Conservation (phyloP, 2,888 invertebrate species). For the Byasa hedistus region DNA sequence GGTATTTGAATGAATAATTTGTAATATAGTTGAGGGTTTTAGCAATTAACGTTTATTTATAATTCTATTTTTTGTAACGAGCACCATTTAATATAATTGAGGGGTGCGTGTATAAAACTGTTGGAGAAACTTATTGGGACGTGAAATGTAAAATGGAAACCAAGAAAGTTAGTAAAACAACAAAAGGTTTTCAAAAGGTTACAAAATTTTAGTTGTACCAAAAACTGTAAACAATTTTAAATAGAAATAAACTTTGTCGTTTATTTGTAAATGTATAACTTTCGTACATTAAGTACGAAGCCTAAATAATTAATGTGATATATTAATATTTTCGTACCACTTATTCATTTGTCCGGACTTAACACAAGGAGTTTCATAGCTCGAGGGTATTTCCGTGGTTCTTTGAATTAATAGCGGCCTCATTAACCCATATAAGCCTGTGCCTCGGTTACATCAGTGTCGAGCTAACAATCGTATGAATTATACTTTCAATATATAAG, state of each 20-base stretch:
- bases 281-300: neutral
- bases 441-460: conserved; percentile 58
- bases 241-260: too few relatives aligned
- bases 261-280: too few relatives aligned
- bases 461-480: conserved; percentile 70
- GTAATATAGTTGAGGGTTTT: too few relatives aligned
- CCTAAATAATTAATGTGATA: neutral
- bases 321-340: conserved; percentile 2
- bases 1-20: too few relatives aligned
- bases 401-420: conserved; percentile 71
- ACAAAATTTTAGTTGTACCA: too few relatives aligned
- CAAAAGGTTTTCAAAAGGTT: too few relatives aligned
- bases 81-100: too few relatives aligned
- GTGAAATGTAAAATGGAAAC: conserved; percentile 26
- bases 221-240: too few relatives aligned
- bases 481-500: conserved; percentile 45
- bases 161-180: conserved; percentile 19
- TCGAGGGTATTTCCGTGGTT: conserved; percentile 55
- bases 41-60: too few relatives aligned
- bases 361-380: conserved; percentile 33
- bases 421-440: conserved; percentile 70
- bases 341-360: conserved; percentile 14
- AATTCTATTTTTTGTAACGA: too few relatives aligned
- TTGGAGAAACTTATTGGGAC: conserved; percentile 20
- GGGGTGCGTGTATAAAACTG: conserved; percentile 1